Evolutionary conservation across 2,888 invertebrate genomes (phyloP).

Genomic region (Orthosia incerta): DNA sequence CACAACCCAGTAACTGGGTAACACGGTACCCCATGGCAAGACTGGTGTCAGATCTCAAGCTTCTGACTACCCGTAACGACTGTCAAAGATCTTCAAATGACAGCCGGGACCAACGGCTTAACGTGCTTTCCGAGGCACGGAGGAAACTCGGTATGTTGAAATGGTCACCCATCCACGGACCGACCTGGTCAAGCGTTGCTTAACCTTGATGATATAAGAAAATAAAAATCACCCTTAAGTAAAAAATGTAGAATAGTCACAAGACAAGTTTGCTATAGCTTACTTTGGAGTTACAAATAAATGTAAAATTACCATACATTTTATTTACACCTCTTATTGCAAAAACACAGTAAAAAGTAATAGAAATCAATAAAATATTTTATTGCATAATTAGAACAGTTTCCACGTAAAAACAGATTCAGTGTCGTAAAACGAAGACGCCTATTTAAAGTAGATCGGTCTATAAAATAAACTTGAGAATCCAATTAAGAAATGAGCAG

Average conservation of each 20-base stretch:
- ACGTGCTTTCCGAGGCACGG: no score
- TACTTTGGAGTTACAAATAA: constrained; percentile 30
- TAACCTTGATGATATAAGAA: no score
- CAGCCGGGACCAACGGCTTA: no score
- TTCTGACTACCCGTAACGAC: no score
- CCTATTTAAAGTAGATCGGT: constrained; percentile 84
- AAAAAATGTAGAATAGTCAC: constrained; percentile 1
- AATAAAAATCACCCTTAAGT: neutral
- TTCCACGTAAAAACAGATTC: constrained; percentile 78
- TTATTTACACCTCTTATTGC: constrained; percentile 36
- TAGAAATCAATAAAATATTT: constrained; percentile 70
- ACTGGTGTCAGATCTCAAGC: no score
- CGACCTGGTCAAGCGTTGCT: no score
- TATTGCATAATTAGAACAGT: constrained; percentile 69
- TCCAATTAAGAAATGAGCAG: constrained; percentile 89
- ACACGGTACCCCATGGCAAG: no score
- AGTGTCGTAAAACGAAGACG: constrained; percentile 83
- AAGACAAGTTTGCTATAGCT: neutral
- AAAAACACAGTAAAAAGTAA: constrained; percentile 63
- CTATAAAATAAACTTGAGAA: constrained; percentile 88
- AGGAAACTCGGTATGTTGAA: no score
- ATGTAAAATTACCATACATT: constrained; percentile 12
- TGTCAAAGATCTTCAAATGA: no score
- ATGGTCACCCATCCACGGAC: no score
- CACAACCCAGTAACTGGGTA: no score